Evolutionary conservation across 2,113 vertebrate genomes (phyloP).

Genomic region (Misgurnus anguillicaudatus): DNA sequence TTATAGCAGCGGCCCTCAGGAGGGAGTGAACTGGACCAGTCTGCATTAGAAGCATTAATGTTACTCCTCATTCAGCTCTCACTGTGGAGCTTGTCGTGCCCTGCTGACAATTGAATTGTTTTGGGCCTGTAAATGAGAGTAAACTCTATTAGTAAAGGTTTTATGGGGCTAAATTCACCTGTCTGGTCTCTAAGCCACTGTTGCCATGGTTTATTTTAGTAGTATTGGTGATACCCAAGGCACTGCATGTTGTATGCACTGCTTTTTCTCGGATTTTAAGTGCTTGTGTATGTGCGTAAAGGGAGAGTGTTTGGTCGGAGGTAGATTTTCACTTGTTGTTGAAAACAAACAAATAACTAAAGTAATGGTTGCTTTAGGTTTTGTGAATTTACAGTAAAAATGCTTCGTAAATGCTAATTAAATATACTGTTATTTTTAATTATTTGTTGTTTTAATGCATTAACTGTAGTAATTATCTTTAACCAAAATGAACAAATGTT

Average conservation of each 20-base stretch:
- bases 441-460: too few relatives aligned
- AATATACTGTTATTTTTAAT: background rate
- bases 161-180: conserved; percentile 59
- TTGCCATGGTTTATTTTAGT: conserved; percentile 49
- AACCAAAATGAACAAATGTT: too few relatives aligned
- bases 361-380: background rate
- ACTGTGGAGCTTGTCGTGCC: conserved; percentile 44
- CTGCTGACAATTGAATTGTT: conserved; percentile 58
- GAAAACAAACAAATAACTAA: conserved; percentile 28
- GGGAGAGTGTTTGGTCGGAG: background rate
- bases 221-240: conserved; percentile 43
- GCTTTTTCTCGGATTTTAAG: conserved; percentile 11
- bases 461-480: too few relatives aligned
- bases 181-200: conserved; percentile 42
- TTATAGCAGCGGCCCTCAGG: conserved; percentile 46
- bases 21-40: conserved; percentile 36
- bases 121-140: conserved; percentile 56
- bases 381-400: background rate
- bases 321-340: background rate
- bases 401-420: accelerated
- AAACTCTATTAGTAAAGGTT: conserved; percentile 62
- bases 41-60: conserved; percentile 55
- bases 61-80: conserved; percentile 45
- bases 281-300: conserved; percentile 12
- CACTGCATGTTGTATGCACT: conserved; percentile 40